Percentiles rank a stretch among this genome's conserved stretches.
These are phyloP conservation scores for Aquatica leii DNA, from an alignment of 2,888 invertebrate genomes.

Conservation along the genomic window DNA sequence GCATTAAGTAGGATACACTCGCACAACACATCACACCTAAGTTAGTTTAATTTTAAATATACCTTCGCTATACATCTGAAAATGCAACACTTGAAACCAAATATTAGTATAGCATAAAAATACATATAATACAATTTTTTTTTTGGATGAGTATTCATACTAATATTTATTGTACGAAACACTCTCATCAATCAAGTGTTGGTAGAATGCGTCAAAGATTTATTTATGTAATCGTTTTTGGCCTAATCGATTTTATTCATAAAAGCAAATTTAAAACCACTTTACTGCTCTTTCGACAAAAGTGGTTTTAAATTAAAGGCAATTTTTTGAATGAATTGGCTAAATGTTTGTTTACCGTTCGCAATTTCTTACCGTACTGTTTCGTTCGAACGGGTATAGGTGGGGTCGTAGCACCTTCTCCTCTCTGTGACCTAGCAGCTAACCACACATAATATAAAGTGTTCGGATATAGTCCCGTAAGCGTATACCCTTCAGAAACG, in stretches of 20 bases:
- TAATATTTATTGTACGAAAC: slow-evolving; percentile 20
- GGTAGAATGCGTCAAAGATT: slow-evolving; percentile 16
- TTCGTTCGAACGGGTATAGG: slow-evolving; percentile 94
- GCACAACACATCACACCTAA: slow-evolving; percentile 49
- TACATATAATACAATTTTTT: slow-evolving; percentile 17
- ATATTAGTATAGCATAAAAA: slow-evolving; percentile 28
- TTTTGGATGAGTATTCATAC: slow-evolving; percentile 33
- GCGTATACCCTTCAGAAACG: slow-evolving; percentile 83
- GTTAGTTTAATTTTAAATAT: slow-evolving; percentile 36
- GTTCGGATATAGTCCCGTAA: slow-evolving; percentile 93
- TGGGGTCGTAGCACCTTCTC: slow-evolving; percentile 95
- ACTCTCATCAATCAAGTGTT: slow-evolving; percentile 32
- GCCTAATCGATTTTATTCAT: too few relatives aligned
- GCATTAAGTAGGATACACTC: slow-evolving; percentile 53
- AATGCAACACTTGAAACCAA: slow-evolving; percentile 36
- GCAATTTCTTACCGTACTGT: slow-evolving; percentile 91
- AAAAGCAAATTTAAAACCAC: too few relatives aligned
- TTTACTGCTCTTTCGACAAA: too few relatives aligned
- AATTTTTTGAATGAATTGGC: too few relatives aligned
- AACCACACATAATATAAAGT: slow-evolving; percentile 97
- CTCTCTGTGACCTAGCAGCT: slow-evolving; percentile 90
- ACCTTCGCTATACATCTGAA: slow-evolving; percentile 39
- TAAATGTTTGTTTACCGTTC: too few relatives aligned
- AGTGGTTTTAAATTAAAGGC: too few relatives aligned
- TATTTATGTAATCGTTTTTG: too few relatives aligned